A percentile compares a stretch with the other conserved stretches of the same genome.
phyloP scores from a whole-genome alignment of 2,113 vertebrate genomes.

The Fulmarus glacialis region DNA sequence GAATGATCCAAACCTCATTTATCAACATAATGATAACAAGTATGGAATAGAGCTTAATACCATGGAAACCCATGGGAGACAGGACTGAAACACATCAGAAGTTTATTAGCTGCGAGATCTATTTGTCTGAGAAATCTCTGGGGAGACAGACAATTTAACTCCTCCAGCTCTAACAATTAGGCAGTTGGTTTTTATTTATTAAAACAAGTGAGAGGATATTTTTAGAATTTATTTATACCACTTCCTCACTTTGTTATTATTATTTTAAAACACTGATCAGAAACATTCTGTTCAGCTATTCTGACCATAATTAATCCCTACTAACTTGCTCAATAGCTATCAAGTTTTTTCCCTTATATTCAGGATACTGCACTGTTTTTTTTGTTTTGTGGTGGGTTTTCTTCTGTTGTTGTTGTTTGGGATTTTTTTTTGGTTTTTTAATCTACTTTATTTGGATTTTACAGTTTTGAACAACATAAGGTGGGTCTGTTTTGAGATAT shows the following conservation, averaged over 20 bases:
- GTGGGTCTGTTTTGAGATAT: not conserved
- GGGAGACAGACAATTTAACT: not conserved
- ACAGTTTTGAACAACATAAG: not conserved
- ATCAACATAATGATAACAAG: not conserved
- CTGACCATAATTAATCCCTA: not conserved
- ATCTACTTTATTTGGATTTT: not conserved
- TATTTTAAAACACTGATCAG: not conserved
- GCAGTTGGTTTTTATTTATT: not conserved
- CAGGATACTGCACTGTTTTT: not conserved
- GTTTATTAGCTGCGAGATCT: not conserved
- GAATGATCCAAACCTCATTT: not conserved
- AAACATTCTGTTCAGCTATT: not conserved
- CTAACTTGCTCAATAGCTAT: not conserved
- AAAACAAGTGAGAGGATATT: not conserved
- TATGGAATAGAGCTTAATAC: not conserved
- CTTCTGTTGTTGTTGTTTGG: not conserved
- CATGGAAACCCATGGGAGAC: not conserved
- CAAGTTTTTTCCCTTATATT: not conserved
- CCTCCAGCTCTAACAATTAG: not conserved
- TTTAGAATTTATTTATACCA: not conserved
- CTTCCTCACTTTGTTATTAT: not conserved
- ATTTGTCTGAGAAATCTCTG: not conserved
- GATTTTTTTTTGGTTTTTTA: too few species aligned
- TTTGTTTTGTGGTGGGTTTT: not conserved
- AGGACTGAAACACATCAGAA: not conserved